Evolutionary conservation across 37 sponge, comb jelly and placozoan species (phyloP).

Genomic region (Mnemiopsis leidyi): DNA sequence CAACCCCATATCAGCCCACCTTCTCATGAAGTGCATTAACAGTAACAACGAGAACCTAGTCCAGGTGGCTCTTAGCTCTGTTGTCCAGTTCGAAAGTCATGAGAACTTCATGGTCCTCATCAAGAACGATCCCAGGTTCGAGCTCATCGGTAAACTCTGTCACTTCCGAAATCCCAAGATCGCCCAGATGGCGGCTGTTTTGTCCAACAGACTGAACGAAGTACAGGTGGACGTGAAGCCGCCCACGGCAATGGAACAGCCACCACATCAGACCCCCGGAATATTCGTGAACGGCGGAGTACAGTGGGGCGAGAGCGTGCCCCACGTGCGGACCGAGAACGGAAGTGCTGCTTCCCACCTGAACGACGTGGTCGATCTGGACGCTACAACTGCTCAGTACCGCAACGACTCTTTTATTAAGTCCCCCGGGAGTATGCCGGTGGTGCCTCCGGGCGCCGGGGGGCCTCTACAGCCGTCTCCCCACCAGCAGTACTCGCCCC

Average conservation of each 20-base stretch:
- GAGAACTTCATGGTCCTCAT: conserved; percentile 56
- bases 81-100: not conserved
- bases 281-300: not conserved
- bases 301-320: conserved; percentile 40
- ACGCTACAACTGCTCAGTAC: conserved; percentile 51
- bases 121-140: conserved; percentile 18
- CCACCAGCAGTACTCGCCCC: conserved; percentile 15
- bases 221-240: not conserved
- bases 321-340: not conserved
- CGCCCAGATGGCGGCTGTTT: conserved; percentile 20
- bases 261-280: not conserved
- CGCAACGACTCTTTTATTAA: conserved; percentile 44
- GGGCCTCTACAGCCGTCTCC: not conserved
- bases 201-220: not conserved
- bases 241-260: not conserved
- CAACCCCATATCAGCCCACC: conserved; percentile 21
- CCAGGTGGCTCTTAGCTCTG: not conserved
- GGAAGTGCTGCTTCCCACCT: not conserved
- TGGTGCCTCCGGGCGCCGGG: not conserved
- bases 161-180: conserved; percentile 29
- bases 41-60: conserved; percentile 31
- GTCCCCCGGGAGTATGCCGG: not conserved
- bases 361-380: conserved; percentile 54
- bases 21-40: conserved; percentile 1
- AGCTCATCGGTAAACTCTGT: conserved; percentile 16